phyloP scores from a whole-genome alignment of 2,113 vertebrate species.

The Thunnus thynnus region DNA sequence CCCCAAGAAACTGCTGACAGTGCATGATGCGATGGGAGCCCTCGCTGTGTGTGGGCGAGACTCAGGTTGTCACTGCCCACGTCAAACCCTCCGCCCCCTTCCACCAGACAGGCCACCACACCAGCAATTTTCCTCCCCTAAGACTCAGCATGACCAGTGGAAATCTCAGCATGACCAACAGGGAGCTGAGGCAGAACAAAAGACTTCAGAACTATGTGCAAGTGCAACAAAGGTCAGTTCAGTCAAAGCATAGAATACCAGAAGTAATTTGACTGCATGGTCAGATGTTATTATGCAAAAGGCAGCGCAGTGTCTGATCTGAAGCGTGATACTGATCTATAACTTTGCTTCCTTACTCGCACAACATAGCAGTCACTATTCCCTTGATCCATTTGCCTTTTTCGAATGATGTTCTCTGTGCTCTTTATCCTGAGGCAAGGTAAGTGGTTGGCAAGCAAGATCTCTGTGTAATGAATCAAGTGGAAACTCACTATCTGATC shows the following conservation, averaged over 20 bases:
- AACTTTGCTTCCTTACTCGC: slow-evolving; percentile 31
- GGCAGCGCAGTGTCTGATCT: slow-evolving; percentile 10
- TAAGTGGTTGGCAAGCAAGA: slow-evolving; percentile 29
- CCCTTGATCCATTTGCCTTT: slow-evolving; percentile 25
- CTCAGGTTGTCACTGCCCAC: slow-evolving; percentile 46
- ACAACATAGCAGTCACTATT: slow-evolving; percentile 37
- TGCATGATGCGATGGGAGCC: slow-evolving; percentile 37
- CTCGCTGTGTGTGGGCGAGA: slow-evolving; percentile 21
- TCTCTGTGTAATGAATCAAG: slow-evolving; percentile 42
- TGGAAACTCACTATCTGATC: slow-evolving; percentile 54
- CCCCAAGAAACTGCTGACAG: slow-evolving; percentile 51
- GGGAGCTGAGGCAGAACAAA: slow-evolving; percentile 52
- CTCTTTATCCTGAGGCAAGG: slow-evolving; percentile 27
- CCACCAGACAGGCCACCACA: slow-evolving; percentile 45
- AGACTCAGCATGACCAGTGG: slow-evolving; percentile 58
- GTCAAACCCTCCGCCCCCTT: slow-evolving; percentile 36
- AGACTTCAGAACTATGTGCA: slow-evolving; percentile 33
- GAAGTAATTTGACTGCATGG: slow-evolving; percentile 48
- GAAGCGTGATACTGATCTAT: slow-evolving; percentile 11
- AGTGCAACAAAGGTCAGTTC: slow-evolving; percentile 53
- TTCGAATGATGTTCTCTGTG: slow-evolving; percentile 10
- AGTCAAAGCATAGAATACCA: slow-evolving; percentile 50
- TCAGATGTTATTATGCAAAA: slow-evolving; percentile 53
- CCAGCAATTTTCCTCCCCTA: slow-evolving; percentile 49
- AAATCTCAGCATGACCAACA: slow-evolving; percentile 62